Base-by-base conservation (phyloP, 2,797 vertebrate species). In the Megalops cyprinoides region DNA sequence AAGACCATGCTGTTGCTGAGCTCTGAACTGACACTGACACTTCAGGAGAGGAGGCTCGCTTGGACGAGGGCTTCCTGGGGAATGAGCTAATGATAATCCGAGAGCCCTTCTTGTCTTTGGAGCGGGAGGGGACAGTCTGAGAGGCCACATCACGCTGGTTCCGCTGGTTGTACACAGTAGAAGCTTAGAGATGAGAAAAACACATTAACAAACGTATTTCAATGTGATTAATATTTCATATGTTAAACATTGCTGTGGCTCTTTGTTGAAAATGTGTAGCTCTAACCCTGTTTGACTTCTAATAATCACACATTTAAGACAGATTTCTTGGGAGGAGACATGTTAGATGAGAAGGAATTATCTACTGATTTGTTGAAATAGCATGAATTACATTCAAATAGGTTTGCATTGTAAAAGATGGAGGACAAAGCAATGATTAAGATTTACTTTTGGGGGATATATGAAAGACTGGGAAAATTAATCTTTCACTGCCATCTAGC, bases 121-220 rank as follows among this genome's bases (percentile, higher is more conserved):
- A 94, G 34, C 94, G 95, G 83, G 91, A 86, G 46, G 95, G 91
- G 67, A 94, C 79, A 0, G 97, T 97, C 90, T 99, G 97, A 31
- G 96, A 98, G 46, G 96, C 94, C 85, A 95, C 94, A 84, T 99
- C 96, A 84, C 95, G 95, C 83, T 92, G 95, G 87, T 92, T 96
- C 84, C 87, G 94, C 79, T 91, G 89, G 82, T 83, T 81, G 90
- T 92, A 90, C 78, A 86, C 79, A 79, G 87, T 87, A 73, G 89
- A 81, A 83, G 90, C 95, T 97, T 85, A 1, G 10, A 76, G 86
- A 87, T 28, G 0, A 74, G 79, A 91, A 28, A 82, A 34, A 73
- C 39, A 15, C 39, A 18, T 37, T 37, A 69, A 76, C 8, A 85
- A 76, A 74, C 76, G 56, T 69, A 23, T 62, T 62, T 34, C 65